Base-by-base conservation (phyloP, 2,888 invertebrate species). In the Acanthosepion esculentum region DNA sequence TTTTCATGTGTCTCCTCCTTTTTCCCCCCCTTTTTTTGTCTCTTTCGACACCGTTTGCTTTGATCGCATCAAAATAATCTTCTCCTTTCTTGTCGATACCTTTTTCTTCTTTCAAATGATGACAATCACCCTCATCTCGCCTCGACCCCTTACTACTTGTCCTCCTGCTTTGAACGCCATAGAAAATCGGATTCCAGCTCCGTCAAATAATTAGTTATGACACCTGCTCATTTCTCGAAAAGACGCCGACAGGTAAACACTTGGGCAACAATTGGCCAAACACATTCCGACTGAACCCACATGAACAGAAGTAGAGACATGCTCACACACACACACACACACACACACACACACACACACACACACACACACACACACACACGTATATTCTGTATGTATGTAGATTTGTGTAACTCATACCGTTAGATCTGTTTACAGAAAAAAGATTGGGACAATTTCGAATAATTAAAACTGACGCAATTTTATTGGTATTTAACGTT, bases 331-430 rank as follows among this genome's bases (percentile, higher is more conserved):
- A 4, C 48, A 48, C 48, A 93, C 78, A 94, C 29, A 91, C 29
- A 48, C 41, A 93, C 48, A 78, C 91, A 93, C 78, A 93, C 48
- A 94, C 64, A 93, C 78, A 93, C 94, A 94, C 93, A 92, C 93
- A 26, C n/a, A 91, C 4, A 41, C 18, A 91, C 20, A 15, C n/a
- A 94, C 78, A 53, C 41, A 41, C 41, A 41, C 41, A 41, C 41
- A 41, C 41, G 41, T 41, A 41, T 41, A 41, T 41, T 3, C 2
- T 41, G 3, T 41, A 41, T 41, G 41, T 41, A 41, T 41, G 41
- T 41, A 41, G 41, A 41, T 41, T 29, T 8, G 6, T 29, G 29
- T 10, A 15, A 18, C 15, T 55, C 20, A 55, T 18, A 20, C 15
- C 64, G 15, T 23, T 48, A 41, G 23, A 33, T 48, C 18, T 48